Evolutionary conservation across 2,888 invertebrate species (phyloP).

Genomic region (Podabrus alpinus): DNA sequence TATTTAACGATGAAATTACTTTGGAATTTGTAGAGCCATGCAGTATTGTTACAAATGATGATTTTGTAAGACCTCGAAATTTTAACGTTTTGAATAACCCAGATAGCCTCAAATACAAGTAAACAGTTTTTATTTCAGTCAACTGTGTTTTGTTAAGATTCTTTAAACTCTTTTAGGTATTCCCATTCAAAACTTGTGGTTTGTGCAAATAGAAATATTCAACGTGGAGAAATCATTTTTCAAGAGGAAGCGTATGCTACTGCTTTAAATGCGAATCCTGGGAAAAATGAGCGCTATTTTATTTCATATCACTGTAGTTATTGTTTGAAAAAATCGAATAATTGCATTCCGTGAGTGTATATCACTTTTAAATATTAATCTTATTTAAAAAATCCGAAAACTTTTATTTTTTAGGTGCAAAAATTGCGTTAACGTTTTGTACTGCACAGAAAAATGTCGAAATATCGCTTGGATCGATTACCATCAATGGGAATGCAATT

Average conservation of each 20-base stretch:
- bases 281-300: neutral
- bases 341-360: neutral
- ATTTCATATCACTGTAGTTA: neutral
- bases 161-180: neutral
- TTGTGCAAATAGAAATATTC: neutral
- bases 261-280: neutral
- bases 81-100: neutral
- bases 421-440: neutral
- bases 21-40: neutral
- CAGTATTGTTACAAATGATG: neutral
- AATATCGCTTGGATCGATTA: neutral
- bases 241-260: neutral
- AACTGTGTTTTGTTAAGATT: neutral
- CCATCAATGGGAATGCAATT: neutral
- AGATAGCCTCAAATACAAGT: neutral
- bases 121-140: neutral
- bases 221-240: neutral
- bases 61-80: neutral
- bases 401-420: neutral
- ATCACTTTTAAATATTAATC: too few species aligned
- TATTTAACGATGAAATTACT: neutral
- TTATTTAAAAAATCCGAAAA: too few species aligned
- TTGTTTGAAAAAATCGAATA: neutral
- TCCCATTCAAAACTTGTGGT: neutral
- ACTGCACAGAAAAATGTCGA: neutral